phyloP scores from a whole-genome alignment of 2,797 vertebrate genomes.

The Meda fulgida region DNA sequence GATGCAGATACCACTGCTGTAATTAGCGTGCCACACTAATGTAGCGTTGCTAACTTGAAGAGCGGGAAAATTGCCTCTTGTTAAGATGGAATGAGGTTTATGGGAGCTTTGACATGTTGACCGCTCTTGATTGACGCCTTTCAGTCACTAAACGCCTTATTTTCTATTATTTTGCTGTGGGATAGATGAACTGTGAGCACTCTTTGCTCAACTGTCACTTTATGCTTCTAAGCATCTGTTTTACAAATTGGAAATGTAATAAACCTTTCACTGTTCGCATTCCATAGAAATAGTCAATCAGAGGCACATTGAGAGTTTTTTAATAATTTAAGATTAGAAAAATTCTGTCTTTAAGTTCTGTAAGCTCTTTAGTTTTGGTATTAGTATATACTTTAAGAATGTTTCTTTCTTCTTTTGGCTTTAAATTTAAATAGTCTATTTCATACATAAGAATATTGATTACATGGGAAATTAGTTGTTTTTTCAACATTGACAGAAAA shows the following conservation, averaged over 20 bases:
- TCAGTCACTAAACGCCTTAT: slow-evolving; percentile 34
- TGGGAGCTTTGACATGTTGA: slow-evolving; percentile 56
- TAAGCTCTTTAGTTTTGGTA: background rate
- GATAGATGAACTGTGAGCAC: background rate
- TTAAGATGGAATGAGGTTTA: slow-evolving; percentile 61
- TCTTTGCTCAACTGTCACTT: slow-evolving; percentile 21
- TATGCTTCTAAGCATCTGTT: slow-evolving; percentile 16
- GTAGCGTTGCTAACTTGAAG: slow-evolving; percentile 69
- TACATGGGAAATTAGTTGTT: too few relatives aligned
- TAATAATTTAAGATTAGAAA: background rate
- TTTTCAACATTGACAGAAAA: background rate
- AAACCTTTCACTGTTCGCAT: background rate
- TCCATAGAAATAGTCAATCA: background rate
- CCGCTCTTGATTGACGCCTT: slow-evolving; percentile 45
- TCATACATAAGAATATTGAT: background rate
- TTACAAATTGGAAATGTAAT: slow-evolving; percentile 23
- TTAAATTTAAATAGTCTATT: background rate
- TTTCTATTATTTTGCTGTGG: slow-evolving; percentile 40
- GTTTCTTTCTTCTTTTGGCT: background rate
- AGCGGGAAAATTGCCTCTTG: slow-evolving; percentile 56
- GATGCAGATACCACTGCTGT: slow-evolving; percentile 74
- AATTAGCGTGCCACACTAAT: slow-evolving; percentile 71
- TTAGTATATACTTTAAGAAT: background rate
- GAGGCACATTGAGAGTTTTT: background rate
- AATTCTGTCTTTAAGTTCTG: background rate